Evolutionary conservation across 2,113 vertebrate species (phyloP).

Genomic region (Python bivittatus): DNA sequence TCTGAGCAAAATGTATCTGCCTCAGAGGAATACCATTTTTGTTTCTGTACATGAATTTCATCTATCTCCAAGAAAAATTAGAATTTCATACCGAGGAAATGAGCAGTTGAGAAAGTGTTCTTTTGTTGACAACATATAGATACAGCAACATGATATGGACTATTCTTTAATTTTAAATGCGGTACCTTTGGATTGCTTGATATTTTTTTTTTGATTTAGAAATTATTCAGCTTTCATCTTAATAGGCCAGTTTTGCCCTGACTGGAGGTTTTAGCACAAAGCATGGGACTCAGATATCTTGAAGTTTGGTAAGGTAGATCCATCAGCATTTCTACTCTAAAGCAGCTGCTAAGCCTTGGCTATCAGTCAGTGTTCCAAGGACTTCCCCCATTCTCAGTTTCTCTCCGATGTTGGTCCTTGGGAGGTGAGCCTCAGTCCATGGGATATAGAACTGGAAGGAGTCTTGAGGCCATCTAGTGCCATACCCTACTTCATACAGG

Average conservation of each 20-base stretch:
- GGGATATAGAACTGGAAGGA: too few species aligned
- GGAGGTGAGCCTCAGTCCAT: too few species aligned
- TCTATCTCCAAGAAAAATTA: neutral
- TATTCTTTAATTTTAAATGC: neutral
- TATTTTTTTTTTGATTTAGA: neutral
- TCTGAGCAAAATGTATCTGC: neutral
- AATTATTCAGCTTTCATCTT: neutral
- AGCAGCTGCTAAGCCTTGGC: neutral
- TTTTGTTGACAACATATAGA: neutral
- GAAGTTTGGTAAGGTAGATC: neutral
- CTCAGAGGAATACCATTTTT: neutral
- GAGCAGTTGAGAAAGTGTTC: neutral
- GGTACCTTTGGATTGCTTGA: neutral
- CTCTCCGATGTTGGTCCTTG: neutral
- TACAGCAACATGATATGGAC: neutral
- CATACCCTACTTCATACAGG: too few species aligned
- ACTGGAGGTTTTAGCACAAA: neutral
- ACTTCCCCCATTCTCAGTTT: neutral
- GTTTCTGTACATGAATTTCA: neutral
- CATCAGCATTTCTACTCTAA: neutral
- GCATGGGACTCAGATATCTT: neutral
- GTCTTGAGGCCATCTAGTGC: too few species aligned
- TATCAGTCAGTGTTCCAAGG: neutral
- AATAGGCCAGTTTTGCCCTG: neutral
- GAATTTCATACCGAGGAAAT: neutral